These are phyloP conservation scores for Merluccius polli DNA, from an alignment of 2,797 vertebrate species.

Conservation along the genomic window DNA sequence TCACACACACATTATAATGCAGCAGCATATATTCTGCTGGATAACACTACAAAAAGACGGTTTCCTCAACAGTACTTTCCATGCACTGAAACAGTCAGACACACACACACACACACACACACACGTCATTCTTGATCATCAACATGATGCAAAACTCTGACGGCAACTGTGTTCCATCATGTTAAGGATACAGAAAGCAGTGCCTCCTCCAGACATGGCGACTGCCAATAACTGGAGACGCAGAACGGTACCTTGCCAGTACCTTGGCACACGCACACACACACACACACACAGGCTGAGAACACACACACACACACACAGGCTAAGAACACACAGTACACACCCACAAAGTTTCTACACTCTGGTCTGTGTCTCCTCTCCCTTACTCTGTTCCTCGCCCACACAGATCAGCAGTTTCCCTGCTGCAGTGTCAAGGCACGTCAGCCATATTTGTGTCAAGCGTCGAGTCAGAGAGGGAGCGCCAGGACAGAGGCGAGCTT, in stretches of 20 bases:
- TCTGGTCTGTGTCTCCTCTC: background rate
- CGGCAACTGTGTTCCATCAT: background rate
- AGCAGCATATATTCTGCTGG: background rate
- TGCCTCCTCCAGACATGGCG: background rate
- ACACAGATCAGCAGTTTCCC: background rate
- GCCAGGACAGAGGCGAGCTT: background rate
- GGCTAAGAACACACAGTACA: too few species aligned
- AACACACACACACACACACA: background rate
- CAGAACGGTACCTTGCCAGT: background rate
- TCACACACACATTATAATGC: background rate
- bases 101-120: conserved; percentile 26
- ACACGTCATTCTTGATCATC: conserved; percentile 9
- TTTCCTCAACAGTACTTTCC: background rate
- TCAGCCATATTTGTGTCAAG: background rate
- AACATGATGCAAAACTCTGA: background rate
- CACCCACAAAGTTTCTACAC: background rate
- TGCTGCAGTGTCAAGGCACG: background rate
- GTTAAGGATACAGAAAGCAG: background rate
- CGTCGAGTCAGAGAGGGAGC: background rate
- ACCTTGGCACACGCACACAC: background rate
- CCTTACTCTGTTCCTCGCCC: background rate
- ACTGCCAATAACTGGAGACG: background rate
- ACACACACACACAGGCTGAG: background rate
- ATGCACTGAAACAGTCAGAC: conserved; percentile 53
- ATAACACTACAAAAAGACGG: background rate